phyloP scores from a whole-genome alignment of 2,888 invertebrate genomes.

The Drosophila antonietae region DNA sequence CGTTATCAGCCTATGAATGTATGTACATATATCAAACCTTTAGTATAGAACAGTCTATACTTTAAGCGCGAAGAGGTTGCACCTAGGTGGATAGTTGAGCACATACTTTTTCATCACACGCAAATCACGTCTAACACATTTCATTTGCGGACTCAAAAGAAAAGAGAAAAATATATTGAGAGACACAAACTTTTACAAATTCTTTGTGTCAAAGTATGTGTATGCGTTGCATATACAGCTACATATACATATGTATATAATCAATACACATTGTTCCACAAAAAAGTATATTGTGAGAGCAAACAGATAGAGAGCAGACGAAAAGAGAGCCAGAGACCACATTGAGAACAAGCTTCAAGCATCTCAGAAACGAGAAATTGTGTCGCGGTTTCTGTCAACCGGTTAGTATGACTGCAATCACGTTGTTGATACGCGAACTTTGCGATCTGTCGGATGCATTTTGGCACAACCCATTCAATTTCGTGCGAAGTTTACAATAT shows the following conservation, averaged over 20 bases:
- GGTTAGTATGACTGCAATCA: constrained; percentile 82
- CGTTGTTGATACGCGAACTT: constrained; percentile 77
- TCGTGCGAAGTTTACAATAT: constrained; percentile 70
- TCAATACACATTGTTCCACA: constrained; percentile 1
- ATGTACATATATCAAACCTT: constrained; percentile 9
- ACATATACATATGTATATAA: neutral
- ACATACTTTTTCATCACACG: neutral
- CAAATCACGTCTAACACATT: neutral
- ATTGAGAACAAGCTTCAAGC: constrained; percentile 36
- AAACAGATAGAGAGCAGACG: neutral
- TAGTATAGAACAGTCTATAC: constrained; percentile 36
- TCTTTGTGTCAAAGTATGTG: neutral
- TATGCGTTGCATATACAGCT: neutral
- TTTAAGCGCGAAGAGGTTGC: constrained; percentile 31
- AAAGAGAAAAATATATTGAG: neutral
- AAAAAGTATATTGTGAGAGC: neutral
- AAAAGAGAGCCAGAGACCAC: constrained; percentile 7
- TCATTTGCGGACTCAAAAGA: neutral
- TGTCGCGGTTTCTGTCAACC: constrained; percentile 21
- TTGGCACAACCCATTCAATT: constrained; percentile 76
- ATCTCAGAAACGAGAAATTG: constrained; percentile 40
- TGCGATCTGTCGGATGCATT: constrained; percentile 80
- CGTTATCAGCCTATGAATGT: constrained; percentile 26
- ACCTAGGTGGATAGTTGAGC: constrained; percentile 6
- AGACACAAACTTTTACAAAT: neutral